These are phyloP conservation scores for Ridgeia piscesae DNA, from an alignment of 1,140 invertebrate species.

Conservation along the genomic window DNA sequence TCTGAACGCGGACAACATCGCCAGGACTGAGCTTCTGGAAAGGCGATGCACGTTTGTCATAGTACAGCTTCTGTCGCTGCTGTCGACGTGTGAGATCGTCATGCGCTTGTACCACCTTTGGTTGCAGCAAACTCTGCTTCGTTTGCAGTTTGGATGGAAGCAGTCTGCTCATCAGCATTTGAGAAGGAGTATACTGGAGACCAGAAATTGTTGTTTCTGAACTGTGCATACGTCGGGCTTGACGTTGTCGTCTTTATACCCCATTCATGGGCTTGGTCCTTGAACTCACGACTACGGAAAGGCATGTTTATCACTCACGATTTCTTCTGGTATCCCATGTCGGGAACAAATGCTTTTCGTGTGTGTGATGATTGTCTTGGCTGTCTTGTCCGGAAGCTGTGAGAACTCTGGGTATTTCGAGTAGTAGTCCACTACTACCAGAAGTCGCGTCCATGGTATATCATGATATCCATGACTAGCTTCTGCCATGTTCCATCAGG, in stretches of 20 bases:
- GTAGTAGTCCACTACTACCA: constrained; percentile 40
- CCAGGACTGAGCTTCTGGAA: background rate
- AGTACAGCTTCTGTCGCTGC: constrained; percentile 3
- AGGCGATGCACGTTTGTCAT: constrained; percentile 15
- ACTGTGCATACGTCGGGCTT: constrained; percentile 21
- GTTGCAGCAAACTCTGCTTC: constrained; percentile 5
- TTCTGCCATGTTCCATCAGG: constrained; percentile 15
- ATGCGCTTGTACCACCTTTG: constrained; percentile 14
- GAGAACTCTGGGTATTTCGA: constrained; percentile 37
- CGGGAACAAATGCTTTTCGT: constrained; percentile 33
- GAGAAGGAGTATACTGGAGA: constrained; percentile 5
- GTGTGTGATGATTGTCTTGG: constrained; percentile 25
- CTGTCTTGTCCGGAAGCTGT: constrained; percentile 27
- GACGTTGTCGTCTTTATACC: constrained; percentile 1
- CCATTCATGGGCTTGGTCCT: constrained; percentile 22
- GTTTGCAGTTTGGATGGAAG: background rate
- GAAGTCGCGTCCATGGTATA: constrained; percentile 19
- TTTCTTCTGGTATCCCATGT: constrained; percentile 37
- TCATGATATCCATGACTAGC: constrained; percentile 10
- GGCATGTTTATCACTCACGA: constrained; percentile 39
- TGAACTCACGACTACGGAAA: constrained; percentile 23
- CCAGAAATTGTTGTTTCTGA: constrained; percentile 12
- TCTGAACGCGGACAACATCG: constrained; percentile 15
- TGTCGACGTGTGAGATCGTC: constrained; percentile 7
- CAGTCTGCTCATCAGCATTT: constrained; percentile 21